Percentiles rank a stretch among this genome's conserved stretches.
Conservation (phyloP, 1,140 invertebrate species). For the Aporrectodea caliginosa region DNA sequence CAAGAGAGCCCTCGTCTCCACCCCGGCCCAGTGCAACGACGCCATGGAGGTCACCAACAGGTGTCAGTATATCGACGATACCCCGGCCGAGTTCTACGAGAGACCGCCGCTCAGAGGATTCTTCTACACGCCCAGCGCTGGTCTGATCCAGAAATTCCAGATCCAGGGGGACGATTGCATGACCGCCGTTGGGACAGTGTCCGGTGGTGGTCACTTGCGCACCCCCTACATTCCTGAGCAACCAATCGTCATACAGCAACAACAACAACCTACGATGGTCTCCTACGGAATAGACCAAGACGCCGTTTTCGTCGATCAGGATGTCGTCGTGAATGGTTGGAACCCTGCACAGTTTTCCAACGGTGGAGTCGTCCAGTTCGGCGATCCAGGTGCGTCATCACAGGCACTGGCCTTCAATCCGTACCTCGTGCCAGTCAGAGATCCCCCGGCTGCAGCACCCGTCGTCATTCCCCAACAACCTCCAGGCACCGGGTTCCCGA, state of each 20-base stretch:
- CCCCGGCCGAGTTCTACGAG: constrained; percentile 26
- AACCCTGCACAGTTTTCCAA: no score
- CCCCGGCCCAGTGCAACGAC: neutral
- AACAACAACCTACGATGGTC: no score
- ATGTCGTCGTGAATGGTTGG: no score
- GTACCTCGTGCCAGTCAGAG: neutral
- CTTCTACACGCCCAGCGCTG: constrained; percentile 15
- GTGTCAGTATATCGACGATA: neutral
- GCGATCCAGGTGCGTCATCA: neutral
- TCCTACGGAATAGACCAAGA: neutral
- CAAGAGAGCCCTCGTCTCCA: neutral
- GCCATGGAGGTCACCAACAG: neutral
- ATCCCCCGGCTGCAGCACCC: no score
- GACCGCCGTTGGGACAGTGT: no score
- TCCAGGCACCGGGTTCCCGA: neutral
- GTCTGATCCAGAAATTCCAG: neutral
- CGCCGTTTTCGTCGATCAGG: neutral
- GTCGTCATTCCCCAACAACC: neutral
- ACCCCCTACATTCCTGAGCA: neutral
- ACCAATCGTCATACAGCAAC: neutral
- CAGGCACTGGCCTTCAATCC: neutral
- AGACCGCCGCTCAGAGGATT: constrained; percentile 10
- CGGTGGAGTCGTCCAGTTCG: neutral
- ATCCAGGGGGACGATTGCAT: neutral
- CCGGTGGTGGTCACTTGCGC: neutral